Percentiles rank a stretch among this genome's conserved stretches.
Evolutionary conservation across 2,113 vertebrate species (phyloP).

Genomic region (Synodontis membranacea): DNA sequence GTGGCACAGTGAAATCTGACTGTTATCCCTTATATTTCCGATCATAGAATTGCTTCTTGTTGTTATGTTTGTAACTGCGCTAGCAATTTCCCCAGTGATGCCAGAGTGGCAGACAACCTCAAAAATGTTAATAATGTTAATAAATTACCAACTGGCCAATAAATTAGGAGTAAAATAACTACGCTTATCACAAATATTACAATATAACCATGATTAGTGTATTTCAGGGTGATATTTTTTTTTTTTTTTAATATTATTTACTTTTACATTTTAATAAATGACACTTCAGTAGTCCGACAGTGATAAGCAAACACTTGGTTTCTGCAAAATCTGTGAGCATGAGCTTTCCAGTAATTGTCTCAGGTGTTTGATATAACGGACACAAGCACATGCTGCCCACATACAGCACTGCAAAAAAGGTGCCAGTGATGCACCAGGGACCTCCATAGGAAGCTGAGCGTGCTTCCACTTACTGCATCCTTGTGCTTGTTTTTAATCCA

Average conservation of each 20-base stretch:
- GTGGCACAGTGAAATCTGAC: background rate
- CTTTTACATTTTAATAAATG: constrained; percentile 6
- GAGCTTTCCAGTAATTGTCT: background rate
- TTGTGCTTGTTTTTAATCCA: constrained; percentile 32
- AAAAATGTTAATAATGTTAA: background rate
- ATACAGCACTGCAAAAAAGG: background rate
- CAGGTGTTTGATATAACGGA: background rate
- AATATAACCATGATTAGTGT: background rate
- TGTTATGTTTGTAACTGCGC: background rate
- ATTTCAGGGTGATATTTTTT: background rate
- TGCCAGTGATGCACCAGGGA: background rate
- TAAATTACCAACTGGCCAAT: background rate
- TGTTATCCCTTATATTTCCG: background rate
- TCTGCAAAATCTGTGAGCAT: background rate
- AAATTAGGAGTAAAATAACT: background rate
- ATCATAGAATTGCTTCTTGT: background rate
- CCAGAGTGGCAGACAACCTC: background rate
- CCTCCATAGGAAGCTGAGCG: background rate
- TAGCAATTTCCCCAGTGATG: background rate
- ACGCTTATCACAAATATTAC: background rate
- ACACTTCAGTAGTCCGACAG: background rate
- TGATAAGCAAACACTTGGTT: background rate
- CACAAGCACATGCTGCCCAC: constrained; percentile 1
- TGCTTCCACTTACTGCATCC: background rate
- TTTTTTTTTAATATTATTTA: background rate